These are phyloP conservation scores for Baccha elongata DNA, from an alignment of 2,888 invertebrate species.

Conservation along the genomic window DNA sequence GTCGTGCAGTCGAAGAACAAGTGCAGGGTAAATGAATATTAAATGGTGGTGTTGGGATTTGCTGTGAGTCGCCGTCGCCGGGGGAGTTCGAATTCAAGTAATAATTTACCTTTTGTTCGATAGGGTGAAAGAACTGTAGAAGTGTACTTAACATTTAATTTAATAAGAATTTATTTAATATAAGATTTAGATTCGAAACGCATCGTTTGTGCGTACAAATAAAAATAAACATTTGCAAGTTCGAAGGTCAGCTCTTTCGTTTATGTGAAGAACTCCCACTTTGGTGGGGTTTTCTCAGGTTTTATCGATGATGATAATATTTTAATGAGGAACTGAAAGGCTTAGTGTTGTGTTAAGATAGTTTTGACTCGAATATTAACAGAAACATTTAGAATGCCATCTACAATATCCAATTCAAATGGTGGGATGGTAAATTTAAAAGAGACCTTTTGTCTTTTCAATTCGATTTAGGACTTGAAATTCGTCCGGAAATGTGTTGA, in stretches of 20 bases:
- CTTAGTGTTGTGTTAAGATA: too few relatives aligned
- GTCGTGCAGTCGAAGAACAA: slow-evolving; percentile 3
- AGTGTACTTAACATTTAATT: slow-evolving; percentile 14
- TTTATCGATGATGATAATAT: too few relatives aligned
- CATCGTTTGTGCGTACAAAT: not conserved
- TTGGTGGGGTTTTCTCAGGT: too few relatives aligned
- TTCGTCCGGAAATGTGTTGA: too few relatives aligned
- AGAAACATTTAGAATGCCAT: too few relatives aligned
- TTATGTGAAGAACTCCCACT: too few relatives aligned
- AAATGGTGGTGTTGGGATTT: slow-evolving; percentile 11
- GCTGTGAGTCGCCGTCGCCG: not conserved
- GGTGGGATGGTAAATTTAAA: too few relatives aligned
- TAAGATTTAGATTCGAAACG: not conserved
- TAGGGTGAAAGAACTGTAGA: not conserved
- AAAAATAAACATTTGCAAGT: slow-evolving; percentile 4
- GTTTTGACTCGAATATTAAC: too few relatives aligned
- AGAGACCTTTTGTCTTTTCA: too few relatives aligned
- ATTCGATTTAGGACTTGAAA: too few relatives aligned
- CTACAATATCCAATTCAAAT: too few relatives aligned
- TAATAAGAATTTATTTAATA: slow-evolving; percentile 1
- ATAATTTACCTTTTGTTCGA: slow-evolving; percentile 19
- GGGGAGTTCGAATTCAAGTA: slow-evolving; percentile 22
- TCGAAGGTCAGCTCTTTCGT: slow-evolving; percentile 47
- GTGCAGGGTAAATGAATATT: slow-evolving; percentile 30
- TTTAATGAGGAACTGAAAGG: too few relatives aligned